These are phyloP conservation scores for Heterodera carotae DNA, from an alignment of 1,140 invertebrate species.

Conservation along the genomic window DNA sequence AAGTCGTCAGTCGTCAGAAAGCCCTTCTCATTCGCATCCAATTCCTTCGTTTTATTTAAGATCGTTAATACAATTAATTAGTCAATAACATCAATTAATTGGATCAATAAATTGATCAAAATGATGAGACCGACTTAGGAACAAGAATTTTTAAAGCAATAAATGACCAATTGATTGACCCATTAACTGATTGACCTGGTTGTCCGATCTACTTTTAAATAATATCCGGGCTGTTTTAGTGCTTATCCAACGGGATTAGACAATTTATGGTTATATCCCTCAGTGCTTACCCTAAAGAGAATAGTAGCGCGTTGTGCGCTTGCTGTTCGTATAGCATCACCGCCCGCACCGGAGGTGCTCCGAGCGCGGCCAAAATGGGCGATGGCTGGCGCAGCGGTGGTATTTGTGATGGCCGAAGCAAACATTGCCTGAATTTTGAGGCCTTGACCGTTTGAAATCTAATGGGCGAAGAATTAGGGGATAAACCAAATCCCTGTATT, in stretches of 20 bases:
- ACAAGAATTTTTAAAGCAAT: no score
- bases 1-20: constrained; percentile 37
- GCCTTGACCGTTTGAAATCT: no score
- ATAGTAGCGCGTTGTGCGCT: constrained; percentile 1
- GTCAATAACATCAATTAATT: no score
- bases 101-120: no score
- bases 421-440: constrained; percentile 12
- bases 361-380: constrained; percentile 17
- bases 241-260: background rate
- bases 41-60: no score
- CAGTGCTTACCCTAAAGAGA: constrained; percentile 8
- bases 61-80: no score
- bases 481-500: no score
- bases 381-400: constrained; percentile 21
- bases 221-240: background rate
- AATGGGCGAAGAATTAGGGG: no score
- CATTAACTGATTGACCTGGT: no score
- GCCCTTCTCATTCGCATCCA: constrained; percentile 27
- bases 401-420: constrained; percentile 9
- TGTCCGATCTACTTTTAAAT: no score
- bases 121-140: no score
- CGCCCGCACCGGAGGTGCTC: background rate
- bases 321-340: background rate
- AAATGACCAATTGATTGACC: no score
- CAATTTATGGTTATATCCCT: background rate